Evolutionary conservation across 2,888 invertebrate species (phyloP).

Genomic region (Tholera decimalis): DNA sequence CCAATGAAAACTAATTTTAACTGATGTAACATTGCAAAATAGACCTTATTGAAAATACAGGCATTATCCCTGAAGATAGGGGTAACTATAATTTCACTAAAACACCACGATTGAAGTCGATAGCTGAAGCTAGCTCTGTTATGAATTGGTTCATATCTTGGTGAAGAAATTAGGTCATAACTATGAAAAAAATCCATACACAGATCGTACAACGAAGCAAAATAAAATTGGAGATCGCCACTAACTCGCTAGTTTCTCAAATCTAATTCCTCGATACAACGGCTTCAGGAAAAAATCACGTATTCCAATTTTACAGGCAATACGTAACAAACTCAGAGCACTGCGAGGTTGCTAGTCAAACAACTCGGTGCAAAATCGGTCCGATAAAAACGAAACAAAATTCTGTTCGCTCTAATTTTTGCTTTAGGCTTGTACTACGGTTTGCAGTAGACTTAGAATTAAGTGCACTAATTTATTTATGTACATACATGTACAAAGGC

Average conservation of each 20-base stretch:
- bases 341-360: conserved; percentile 20
- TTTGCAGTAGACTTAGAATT: neutral
- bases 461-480: too few species aligned
- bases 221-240: neutral
- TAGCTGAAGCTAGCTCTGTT: too few species aligned
- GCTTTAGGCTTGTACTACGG: neutral
- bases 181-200: neutral
- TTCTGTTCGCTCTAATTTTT: conserved; percentile 16
- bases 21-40: too few species aligned
- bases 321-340: conserved; percentile 6
- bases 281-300: conserved; percentile 1
- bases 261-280: conserved; percentile 9
- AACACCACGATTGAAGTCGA: too few species aligned
- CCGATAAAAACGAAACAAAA: conserved; percentile 15
- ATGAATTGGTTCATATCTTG: too few species aligned
- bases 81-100: too few species aligned
- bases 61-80: too few species aligned
- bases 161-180: neutral
- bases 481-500: too few species aligned
- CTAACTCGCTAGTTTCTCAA: neutral
- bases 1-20: too few species aligned
- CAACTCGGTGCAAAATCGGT: conserved; percentile 18
- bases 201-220: neutral
- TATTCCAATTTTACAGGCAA: conserved; percentile 17
- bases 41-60: too few species aligned